Base-by-base conservation (phyloP, 1,140 invertebrate species). In the Lethrus apterus region DNA sequence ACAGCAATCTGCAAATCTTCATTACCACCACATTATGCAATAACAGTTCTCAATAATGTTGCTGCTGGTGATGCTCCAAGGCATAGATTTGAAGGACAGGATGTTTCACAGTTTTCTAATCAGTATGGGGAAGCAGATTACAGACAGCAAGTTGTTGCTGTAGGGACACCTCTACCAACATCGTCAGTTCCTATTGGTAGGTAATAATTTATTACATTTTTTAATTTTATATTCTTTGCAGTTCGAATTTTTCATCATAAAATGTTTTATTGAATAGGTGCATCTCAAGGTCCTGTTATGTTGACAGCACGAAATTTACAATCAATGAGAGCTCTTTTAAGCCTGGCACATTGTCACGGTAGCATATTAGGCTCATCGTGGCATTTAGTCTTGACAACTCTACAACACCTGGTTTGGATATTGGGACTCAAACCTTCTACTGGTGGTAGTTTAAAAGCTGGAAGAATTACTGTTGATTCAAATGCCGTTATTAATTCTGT, bases 381-480 rank as follows among this genome's bases (percentile, higher is more conserved):
- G 94, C 85, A 97, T 62, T 80, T 97, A 23, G 89, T 98, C 2
- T 75, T 98, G 7, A 94, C 94, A 11, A 97, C 93, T 2, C 68
- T 97, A 14, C 93, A 96, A 75, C 94, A 98, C 71, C 74, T 98
- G 48, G 92, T 94, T 0, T 98, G 94, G 94, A 97, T 98, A 59
- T 71, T 98, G n/a, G 93, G 93, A 0, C 24, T 98, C 30, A 97
- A 97, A 66, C 89, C 92, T 2, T 90, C 90, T 0, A 87, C 89
- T 1, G 91, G 91, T 9, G 92, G 92, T 10, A 90, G 89, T 58
- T 74, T 96, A 49, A 93, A 92, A 72, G 84, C 84, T 30, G 80
- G 80, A 26, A 54, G 72, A 64, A 77, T 68, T 44, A 79, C 73
- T 51, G 75, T 84, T 1, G 86, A 91, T 59, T 79, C 85, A 1